These are phyloP conservation scores for Halotydeus destructor DNA, from an alignment of 1,140 invertebrate species.

Conservation along the genomic window DNA sequence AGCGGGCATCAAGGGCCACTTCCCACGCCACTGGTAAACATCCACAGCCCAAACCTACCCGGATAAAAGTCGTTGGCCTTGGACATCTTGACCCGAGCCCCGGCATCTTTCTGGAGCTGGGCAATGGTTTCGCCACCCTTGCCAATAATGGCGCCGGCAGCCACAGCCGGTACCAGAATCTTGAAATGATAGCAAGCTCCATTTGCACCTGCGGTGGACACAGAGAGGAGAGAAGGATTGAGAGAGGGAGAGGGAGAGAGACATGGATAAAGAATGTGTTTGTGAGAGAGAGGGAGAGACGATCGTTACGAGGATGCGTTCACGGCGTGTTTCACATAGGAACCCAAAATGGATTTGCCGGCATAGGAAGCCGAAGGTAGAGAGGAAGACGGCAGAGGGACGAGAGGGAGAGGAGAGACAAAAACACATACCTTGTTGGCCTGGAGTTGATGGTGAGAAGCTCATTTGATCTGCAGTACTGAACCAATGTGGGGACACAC, in stretches of 20 bases:
- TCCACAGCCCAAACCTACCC: constrained; percentile 40
- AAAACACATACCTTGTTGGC: constrained; percentile 7
- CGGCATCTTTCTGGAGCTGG: constrained; percentile 83
- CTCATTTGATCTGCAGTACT: constrained; percentile 13
- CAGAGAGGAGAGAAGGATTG: too few relatives aligned
- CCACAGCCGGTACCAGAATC: constrained; percentile 80
- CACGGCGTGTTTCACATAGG: background rate
- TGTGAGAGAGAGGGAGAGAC: background rate
- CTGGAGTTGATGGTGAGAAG: constrained; percentile 12
- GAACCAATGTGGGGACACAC: constrained; percentile 11
- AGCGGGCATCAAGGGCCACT: too few relatives aligned
- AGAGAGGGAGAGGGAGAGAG: background rate
- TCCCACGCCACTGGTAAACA: too few relatives aligned
- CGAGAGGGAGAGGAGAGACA: background rate
- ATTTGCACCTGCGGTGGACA: background rate
- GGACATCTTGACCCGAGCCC: constrained; percentile 90
- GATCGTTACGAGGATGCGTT: background rate
- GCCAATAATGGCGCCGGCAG: constrained; percentile 89
- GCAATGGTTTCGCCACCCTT: constrained; percentile 94
- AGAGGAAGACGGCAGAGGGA: background rate
- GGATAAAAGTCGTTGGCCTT: constrained; percentile 95
- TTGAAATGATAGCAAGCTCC: constrained; percentile 43
- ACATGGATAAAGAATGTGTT: background rate
- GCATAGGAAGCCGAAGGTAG: background rate
- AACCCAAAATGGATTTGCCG: background rate